A percentile compares a stretch with the other conserved stretches of the same genome.
These are phyloP conservation scores for Monomorium pharaonis DNA, from an alignment of 1,140 invertebrate genomes.

Conservation along the genomic window DNA sequence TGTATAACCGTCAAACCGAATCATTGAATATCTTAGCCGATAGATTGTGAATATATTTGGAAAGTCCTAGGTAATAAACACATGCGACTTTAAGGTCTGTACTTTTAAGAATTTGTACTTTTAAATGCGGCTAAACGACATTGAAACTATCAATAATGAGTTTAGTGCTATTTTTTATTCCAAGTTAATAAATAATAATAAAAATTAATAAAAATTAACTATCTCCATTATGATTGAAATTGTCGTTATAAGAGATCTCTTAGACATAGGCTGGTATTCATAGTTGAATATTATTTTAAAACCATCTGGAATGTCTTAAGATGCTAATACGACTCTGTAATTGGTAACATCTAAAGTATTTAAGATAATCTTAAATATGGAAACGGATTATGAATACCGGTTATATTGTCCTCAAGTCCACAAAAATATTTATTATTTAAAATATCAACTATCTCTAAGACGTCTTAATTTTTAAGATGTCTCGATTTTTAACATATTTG, in stretches of 20 bases:
- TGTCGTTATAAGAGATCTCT: neutral
- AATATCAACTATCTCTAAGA: too few species aligned
- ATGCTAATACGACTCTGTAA: neutral
- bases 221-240: neutral
- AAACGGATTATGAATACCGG: too few species aligned
- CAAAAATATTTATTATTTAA: too few species aligned
- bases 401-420: too few species aligned
- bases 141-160: neutral
- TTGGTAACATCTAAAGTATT: neutral
- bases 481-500: too few species aligned
- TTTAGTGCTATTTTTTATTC: neutral
- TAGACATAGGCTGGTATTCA: too few species aligned
- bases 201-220: neutral
- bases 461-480: too few species aligned
- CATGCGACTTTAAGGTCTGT: too few species aligned
- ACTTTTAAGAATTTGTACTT: neutral
- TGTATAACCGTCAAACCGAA: slow-evolving; percentile 31
- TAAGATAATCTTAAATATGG: too few species aligned
- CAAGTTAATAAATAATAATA: neutral
- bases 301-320: too few species aligned
- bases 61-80: too few species aligned
- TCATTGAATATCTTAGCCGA: neutral
- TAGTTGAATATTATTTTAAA: too few species aligned
- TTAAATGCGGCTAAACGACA: neutral
- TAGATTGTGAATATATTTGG: neutral